phyloP scores from a whole-genome alignment of 2,113 vertebrate genomes.

The Rhadina sibilatrix region DNA sequence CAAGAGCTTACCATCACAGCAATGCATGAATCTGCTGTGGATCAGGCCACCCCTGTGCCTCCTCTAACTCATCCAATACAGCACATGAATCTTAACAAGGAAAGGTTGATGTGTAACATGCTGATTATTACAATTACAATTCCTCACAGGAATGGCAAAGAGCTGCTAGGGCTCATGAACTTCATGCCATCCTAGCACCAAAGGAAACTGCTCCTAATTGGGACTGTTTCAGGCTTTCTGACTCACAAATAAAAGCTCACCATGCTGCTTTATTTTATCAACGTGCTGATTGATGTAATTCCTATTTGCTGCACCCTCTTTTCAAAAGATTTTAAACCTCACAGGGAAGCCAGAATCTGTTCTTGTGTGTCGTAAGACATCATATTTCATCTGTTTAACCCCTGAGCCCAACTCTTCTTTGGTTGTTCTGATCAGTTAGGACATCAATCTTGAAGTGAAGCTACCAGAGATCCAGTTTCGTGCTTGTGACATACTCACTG shows the following conservation, averaged over 20 bases:
- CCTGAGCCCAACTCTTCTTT: neutral
- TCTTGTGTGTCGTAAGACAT: neutral
- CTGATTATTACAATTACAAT: neutral
- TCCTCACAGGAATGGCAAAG: neutral
- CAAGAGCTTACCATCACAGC: neutral
- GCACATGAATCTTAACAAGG: neutral
- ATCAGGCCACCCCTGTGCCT: too few species aligned
- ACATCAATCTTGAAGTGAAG: neutral
- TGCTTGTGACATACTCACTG: neutral
- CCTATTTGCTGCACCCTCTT: neutral
- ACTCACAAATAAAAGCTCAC: neutral
- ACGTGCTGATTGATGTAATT: neutral
- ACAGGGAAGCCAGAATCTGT: neutral
- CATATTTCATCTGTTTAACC: neutral
- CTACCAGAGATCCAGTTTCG: neutral
- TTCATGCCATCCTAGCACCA: neutral
- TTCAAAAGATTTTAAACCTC: neutral
- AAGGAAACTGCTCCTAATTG: neutral
- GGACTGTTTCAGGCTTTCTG: neutral
- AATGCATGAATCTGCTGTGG: neutral
- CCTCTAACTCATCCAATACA: neutral
- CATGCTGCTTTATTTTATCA: neutral
- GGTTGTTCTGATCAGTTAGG: neutral
- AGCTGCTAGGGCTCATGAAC: neutral
- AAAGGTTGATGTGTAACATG: neutral